A percentile compares a stretch with the other conserved stretches of the same genome.
phyloP scores from a whole-genome alignment of 2,888 invertebrate genomes.

The Frankliniella fusca region DNA sequence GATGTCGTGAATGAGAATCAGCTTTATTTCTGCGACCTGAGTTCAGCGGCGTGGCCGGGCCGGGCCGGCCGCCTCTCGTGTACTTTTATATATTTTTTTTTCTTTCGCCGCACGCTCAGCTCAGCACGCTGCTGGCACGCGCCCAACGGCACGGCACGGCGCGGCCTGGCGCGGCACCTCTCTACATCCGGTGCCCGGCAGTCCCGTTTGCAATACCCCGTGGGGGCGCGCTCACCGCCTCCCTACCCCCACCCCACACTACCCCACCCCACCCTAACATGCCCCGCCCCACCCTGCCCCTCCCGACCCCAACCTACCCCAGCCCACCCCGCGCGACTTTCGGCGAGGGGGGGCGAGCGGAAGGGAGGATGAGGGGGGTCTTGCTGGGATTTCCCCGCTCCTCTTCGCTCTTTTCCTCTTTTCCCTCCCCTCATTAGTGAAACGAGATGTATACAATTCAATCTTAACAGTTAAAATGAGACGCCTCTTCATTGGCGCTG shows the following conservation, averaged over 20 bases:
- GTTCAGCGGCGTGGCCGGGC: background rate
- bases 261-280: background rate
- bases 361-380: background rate
- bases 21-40: too few species aligned
- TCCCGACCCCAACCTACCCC: background rate
- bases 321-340: background rate
- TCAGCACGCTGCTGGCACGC: background rate
- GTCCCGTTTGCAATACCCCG: too few species aligned
- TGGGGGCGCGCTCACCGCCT: too few species aligned
- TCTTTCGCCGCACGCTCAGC: background rate
- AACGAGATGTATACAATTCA: too few species aligned
- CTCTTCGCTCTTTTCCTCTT: background rate
- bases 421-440: background rate
- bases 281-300: background rate
- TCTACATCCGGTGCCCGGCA: background rate
- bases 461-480: too few species aligned
- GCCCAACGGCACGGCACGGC: background rate
- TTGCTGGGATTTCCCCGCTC: background rate
- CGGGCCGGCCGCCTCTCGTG: background rate
- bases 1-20: background rate
- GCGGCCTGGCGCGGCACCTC: background rate
- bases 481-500: too few species aligned
- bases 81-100: background rate
- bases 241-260: too few species aligned
- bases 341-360: background rate